phyloP scores from a whole-genome alignment of 2,888 invertebrate genomes.

The Spisula subtruncata region DNA sequence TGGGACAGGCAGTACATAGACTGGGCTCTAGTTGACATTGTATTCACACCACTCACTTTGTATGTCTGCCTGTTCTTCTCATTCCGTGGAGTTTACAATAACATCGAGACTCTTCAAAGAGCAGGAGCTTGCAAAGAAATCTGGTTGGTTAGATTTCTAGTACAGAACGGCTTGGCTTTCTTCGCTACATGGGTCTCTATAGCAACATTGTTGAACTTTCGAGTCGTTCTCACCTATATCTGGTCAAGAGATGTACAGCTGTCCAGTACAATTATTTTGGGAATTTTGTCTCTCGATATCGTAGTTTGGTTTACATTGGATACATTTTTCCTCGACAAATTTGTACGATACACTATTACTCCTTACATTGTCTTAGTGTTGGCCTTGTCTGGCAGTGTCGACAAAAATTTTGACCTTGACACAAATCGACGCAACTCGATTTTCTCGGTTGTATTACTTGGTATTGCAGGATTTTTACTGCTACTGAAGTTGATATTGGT shows the following conservation, averaged over 20 bases:
- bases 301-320: constrained; percentile 81
- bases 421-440: constrained; percentile 52
- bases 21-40: constrained; percentile 70
- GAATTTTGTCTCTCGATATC: constrained; percentile 76
- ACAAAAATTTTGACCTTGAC: constrained; percentile 66
- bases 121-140: constrained; percentile 73
- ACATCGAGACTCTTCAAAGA: constrained; percentile 66
- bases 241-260: constrained; percentile 53
- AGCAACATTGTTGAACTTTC: constrained; percentile 82
- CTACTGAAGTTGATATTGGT: constrained; percentile 61
- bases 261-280: constrained; percentile 76
- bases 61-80: constrained; percentile 79
- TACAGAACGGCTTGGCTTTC: constrained; percentile 83
- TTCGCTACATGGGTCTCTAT: constrained; percentile 83
- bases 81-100: constrained; percentile 74
- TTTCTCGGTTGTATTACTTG: constrained; percentile 37
- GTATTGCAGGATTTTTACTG: constrained; percentile 40
- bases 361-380: constrained; percentile 80
- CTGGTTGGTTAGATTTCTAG: constrained; percentile 80
- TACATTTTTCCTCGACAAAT: constrained; percentile 79
- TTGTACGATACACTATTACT: constrained; percentile 78
- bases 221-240: constrained; percentile 77
- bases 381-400: constrained; percentile 76
- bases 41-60: constrained; percentile 71
- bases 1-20: constrained; percentile 81